These are phyloP conservation scores for Cyclopterus lumpus DNA, from an alignment of 2,797 vertebrate species.

Conservation along the genomic window DNA sequence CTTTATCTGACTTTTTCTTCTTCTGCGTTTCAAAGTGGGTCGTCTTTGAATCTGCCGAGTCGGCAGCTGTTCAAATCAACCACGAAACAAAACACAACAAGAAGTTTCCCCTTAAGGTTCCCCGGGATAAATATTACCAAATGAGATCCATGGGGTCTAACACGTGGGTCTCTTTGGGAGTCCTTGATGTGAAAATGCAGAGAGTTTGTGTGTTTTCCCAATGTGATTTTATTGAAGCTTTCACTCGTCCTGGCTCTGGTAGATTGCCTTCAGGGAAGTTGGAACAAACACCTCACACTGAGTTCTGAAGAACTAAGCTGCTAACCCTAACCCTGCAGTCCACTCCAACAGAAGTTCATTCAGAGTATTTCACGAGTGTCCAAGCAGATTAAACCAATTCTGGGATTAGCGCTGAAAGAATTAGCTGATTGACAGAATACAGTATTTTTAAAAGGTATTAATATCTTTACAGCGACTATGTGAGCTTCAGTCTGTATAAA, in stretches of 20 bases:
- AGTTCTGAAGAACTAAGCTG: background rate
- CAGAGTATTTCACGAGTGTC: slow-evolving; percentile 8
- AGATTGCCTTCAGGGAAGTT: background rate
- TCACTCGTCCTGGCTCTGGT: slow-evolving; percentile 14
- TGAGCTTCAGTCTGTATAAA: background rate
- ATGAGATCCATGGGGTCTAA: slow-evolving; percentile 27
- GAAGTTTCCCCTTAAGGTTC: slow-evolving; percentile 11
- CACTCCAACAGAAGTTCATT: slow-evolving; percentile 1
- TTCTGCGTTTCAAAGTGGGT: slow-evolving; percentile 46
- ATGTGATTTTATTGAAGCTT: background rate
- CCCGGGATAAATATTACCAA: slow-evolving; percentile 25
- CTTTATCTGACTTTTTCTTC: background rate
- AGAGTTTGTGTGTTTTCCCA: slow-evolving; percentile 5
- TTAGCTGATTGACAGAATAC: slow-evolving; percentile 8
- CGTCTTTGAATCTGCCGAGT: slow-evolving; percentile 15
- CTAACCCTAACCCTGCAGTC: background rate
- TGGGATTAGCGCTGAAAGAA: background rate
- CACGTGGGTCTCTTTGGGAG: background rate
- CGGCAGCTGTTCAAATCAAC: slow-evolving; percentile 21
- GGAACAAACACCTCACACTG: slow-evolving; percentile 1
- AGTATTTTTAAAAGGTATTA: slow-evolving; percentile 1
- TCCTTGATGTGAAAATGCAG: slow-evolving; percentile 9
- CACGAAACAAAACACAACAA: slow-evolving; percentile 15
- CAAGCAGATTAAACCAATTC: slow-evolving; percentile 21
- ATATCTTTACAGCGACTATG: no score